Evolutionary conservation across 1,140 invertebrate species (phyloP), one percentile per base, ranked within the genome.

Genomic region (Magallana ariakensis): DNA sequence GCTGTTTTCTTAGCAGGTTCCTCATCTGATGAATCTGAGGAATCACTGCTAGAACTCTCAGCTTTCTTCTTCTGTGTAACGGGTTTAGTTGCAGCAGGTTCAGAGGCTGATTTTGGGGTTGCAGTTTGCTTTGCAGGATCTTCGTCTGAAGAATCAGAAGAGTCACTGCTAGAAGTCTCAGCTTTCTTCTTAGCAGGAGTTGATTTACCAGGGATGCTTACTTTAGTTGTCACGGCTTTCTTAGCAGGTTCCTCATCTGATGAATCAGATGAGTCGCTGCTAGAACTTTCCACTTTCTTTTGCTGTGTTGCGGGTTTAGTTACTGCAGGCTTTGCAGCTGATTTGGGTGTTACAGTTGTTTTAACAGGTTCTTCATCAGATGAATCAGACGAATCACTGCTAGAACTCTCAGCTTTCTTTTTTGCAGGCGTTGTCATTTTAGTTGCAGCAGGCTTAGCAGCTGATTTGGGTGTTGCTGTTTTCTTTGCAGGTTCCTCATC

Each of bases 181-280:
- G 62, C 46, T 54, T 88, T 86, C 46, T 66, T 60, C 33, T 83
- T 15, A 11, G 60, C 85, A 60, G 86, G 54, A 58, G 84, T 33
- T 57, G 75, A 16, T 57, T 84, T 87, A 16, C 26, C 11, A n/a
- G 85, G 56, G 26, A 83, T 16, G 6, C 8, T 13, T 9, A 4
- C 10, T 33, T 75, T 75, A 15, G 88, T 19, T 8, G 54, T 84
- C 1, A 60, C 81, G 54, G 33, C 33, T 22, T 86, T 56, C 87
- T 85, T 83, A 7, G 80, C 22, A 75, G 83, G n/a, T 16, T 89
- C 88, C 5, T 84, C 66, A 82, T 87, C 83, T 13, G 86, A 88
- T 85, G 75, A 84, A 46, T 88, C 86, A 13, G 87, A 89, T 33
- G 89, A 90, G 46, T 90, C 89, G 60, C 83, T 75, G n/a, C 83